A percentile compares a stretch with the other conserved stretches of the same genome.
Conservation (phyloP, 1,140 invertebrate species). For the Drosophila sp. region DNA sequence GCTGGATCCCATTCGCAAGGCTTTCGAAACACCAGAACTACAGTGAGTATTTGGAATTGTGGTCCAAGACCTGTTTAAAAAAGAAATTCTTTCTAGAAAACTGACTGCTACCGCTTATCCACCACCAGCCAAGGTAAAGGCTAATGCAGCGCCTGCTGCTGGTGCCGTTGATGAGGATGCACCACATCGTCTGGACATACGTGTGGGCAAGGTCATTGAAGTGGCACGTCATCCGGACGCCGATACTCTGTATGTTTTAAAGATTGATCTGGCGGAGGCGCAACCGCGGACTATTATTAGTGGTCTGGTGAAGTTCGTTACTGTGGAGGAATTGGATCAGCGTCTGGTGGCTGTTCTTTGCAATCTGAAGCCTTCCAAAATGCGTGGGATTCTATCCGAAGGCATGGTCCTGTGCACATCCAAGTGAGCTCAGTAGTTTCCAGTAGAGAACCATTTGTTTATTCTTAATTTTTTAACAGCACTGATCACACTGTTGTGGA, state of each 20-base stretch:
- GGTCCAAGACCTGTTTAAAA: not conserved
- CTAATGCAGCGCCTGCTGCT: conserved; percentile 63
- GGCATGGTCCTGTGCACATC: conserved; percentile 97
- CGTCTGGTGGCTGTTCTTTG: conserved; percentile 95
- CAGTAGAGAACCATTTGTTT: not conserved
- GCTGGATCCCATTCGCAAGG: conserved; percentile 95
- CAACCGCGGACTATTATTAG: conserved; percentile 92
- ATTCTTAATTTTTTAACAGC: conserved; percentile 69
- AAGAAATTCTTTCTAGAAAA: conserved; percentile 69
- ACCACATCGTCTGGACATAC: conserved; percentile 93
- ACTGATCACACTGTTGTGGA: conserved; percentile 93
- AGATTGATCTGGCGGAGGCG: conserved; percentile 92
- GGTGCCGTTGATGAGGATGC: conserved; percentile 87
- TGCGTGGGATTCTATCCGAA: conserved; percentile 94
- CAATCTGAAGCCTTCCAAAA: conserved; percentile 97
- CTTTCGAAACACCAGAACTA: conserved; percentile 92
- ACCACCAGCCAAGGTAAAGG: conserved; percentile 87
- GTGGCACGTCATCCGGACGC: conserved; percentile 98
- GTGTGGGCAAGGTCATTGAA: conserved; percentile 96
- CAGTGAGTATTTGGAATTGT: conserved; percentile 85
- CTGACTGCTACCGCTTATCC: conserved; percentile 93
- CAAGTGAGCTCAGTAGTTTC: conserved; percentile 86
- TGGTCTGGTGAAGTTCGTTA: conserved; percentile 95
- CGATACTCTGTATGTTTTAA: conserved; percentile 96
- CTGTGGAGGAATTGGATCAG: conserved; percentile 94